Percentiles rank a stretch among this genome's conserved stretches.
These are phyloP conservation scores for Cataglyphis albicans DNA, from an alignment of 2,888 invertebrate species.

Conservation along the genomic window DNA sequence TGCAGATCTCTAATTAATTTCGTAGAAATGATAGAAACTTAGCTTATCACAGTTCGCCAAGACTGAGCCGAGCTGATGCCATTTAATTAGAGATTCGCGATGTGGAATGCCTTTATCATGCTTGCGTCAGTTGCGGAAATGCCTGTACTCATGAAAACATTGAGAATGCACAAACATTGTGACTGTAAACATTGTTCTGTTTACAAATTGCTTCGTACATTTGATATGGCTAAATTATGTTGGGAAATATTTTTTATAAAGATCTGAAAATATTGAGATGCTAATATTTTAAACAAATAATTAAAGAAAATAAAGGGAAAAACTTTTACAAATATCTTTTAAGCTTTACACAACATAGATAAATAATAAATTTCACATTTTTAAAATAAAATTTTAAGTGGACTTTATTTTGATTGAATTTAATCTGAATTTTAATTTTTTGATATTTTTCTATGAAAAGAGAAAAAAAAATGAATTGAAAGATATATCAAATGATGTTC, in stretches of 20 bases:
- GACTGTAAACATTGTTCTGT: constrained; percentile 26
- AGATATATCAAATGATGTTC: background rate
- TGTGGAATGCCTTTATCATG: constrained; percentile 65
- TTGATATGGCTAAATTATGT: background rate
- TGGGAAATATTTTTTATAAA: background rate
- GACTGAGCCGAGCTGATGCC: constrained; percentile 64
- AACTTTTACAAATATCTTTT: background rate
- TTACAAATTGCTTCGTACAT: constrained; percentile 30
- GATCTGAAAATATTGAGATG: background rate
- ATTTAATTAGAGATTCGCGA: constrained; percentile 70
- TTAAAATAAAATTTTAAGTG: background rate
- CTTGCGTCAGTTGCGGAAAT: constrained; percentile 42
- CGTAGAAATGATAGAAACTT: constrained; percentile 54
- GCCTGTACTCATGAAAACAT: constrained; percentile 16
- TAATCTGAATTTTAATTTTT: background rate
- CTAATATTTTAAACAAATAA: background rate
- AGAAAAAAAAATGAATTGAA: background rate
- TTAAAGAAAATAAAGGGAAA: background rate
- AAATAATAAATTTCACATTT: background rate
- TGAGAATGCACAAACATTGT: constrained; percentile 42
- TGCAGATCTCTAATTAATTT: constrained; percentile 68
- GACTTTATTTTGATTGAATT: background rate
- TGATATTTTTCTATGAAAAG: background rate
- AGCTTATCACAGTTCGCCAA: constrained; percentile 68
- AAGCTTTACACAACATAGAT: background rate